A percentile compares a stretch with the other conserved stretches of the same genome.
Conservation (phyloP, 2,113 vertebrate species). For the Strix aluco region DNA sequence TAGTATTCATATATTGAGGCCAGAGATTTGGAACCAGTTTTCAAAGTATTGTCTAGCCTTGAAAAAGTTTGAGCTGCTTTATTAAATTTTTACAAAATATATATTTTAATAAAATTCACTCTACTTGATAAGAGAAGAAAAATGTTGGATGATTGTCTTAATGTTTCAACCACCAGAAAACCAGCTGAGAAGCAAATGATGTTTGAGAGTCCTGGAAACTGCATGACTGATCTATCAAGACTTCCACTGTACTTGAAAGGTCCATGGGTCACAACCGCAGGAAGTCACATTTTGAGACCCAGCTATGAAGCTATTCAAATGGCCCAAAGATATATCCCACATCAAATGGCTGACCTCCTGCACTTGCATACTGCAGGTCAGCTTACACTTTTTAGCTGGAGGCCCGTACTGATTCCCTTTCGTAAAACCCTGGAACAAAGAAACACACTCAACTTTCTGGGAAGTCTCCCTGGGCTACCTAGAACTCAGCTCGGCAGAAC, state of each 20-base stretch:
- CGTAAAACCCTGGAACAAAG: conserved; percentile 71
- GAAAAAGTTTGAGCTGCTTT: conserved; percentile 37
- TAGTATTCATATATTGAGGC: conserved; percentile 64
- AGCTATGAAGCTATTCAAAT: conserved; percentile 49
- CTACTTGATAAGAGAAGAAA: background rate
- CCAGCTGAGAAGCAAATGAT: conserved; percentile 6
- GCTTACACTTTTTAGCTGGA: conserved; percentile 67
- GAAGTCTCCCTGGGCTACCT: conserved; percentile 65
- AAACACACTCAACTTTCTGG: conserved; percentile 40
- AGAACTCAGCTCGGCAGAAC: conserved; percentile 57
- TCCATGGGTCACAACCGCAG: conserved; percentile 59
- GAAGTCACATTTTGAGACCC: conserved; percentile 59
- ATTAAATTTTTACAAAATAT: conserved; percentile 5
- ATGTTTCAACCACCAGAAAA: conserved; percentile 27
- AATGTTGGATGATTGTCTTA: conserved; percentile 38
- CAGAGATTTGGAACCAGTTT: conserved; percentile 49
- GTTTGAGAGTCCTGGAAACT: conserved; percentile 24
- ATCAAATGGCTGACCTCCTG: conserved; percentile 69
- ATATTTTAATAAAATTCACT: conserved; percentile 15
- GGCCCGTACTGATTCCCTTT: conserved; percentile 61
- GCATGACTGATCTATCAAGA: conserved; percentile 43
- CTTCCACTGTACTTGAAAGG: conserved; percentile 58
- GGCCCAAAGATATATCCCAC: conserved; percentile 64
- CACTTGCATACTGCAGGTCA: conserved; percentile 62
- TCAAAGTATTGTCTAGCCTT: conserved; percentile 59